A percentile compares a stretch with the other conserved stretches of the same genome.
phyloP scores from a whole-genome alignment of 2,797 vertebrate genomes.

The Prunella strophiata region DNA sequence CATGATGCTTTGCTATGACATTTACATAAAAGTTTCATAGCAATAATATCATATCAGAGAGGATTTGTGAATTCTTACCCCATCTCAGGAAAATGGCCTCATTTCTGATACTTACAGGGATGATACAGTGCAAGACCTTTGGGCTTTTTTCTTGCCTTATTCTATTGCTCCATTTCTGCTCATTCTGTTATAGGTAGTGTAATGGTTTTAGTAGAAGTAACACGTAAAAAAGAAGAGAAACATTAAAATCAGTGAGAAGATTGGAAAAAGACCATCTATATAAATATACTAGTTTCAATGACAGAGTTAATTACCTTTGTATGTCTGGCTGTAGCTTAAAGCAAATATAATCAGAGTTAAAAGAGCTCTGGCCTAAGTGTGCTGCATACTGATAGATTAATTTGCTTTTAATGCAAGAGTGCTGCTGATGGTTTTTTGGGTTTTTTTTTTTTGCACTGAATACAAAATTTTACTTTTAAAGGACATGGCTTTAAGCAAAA shows the following conservation, averaged over 20 bases:
- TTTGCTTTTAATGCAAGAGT: neutral
- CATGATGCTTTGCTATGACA: neutral
- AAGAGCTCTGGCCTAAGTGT: neutral
- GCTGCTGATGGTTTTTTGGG: neutral
- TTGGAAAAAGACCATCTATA: neutral
- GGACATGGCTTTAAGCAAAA: neutral
- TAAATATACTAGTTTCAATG: neutral
- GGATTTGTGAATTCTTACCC: neutral
- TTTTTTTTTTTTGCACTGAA: neutral
- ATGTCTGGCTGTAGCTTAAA: slow-evolving; percentile 15
- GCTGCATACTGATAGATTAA: neutral
- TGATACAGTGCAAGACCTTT: neutral
- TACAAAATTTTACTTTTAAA: neutral
- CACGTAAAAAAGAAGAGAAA: slow-evolving; percentile 4
- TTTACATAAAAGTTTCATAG: neutral
- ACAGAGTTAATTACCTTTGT: slow-evolving; percentile 43
- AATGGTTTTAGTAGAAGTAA: neutral
- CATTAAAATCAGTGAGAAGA: neutral
- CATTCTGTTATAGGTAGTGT: neutral
- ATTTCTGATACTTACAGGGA: neutral
- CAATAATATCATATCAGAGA: neutral
- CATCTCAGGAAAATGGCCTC: neutral
- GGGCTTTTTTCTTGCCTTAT: neutral
- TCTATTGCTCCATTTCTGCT: neutral
- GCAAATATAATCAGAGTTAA: neutral